Conservation (phyloP, 2,888 invertebrate genomes). For the Cheilosia soror region DNA sequence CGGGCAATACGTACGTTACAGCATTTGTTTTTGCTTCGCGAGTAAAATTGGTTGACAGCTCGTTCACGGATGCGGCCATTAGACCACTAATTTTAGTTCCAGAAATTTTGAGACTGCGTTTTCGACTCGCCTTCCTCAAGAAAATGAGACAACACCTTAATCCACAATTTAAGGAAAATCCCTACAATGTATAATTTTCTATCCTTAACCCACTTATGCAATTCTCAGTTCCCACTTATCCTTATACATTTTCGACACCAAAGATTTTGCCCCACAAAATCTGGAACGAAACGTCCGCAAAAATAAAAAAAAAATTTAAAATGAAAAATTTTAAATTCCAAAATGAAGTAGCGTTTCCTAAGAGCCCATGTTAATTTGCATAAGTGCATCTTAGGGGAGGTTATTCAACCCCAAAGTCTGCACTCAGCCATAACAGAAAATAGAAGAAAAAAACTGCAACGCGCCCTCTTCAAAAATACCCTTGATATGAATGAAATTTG, state of each 20-base stretch:
- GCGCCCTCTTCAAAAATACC: neutral
- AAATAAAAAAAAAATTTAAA: neutral
- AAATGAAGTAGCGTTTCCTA: constrained; percentile 29
- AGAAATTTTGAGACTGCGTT: no score
- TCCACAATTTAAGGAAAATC: no score
- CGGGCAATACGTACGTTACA: no score
- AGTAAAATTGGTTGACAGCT: no score
- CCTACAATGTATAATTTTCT: neutral
- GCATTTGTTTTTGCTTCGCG: no score
- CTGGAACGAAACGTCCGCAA: constrained; percentile 2
- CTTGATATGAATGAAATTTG: constrained; percentile 27
- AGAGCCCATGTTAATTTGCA: constrained; percentile 50
- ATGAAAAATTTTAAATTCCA: constrained; percentile 11
- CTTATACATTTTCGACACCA: neutral
- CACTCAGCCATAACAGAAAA: constrained; percentile 2
- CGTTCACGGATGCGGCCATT: no score
- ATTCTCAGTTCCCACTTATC: neutral
- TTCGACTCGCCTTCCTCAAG: no score
- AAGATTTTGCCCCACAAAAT: neutral
- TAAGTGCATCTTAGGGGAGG: constrained; percentile 50
- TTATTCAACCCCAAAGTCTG: constrained; percentile 34
- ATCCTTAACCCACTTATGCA: constrained; percentile 4
- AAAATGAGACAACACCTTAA: no score
- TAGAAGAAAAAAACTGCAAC: constrained; percentile 6
- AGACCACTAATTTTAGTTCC: no score